phyloP scores from a whole-genome alignment of 2,888 invertebrate species.

The Malacosoma neustria region DNA sequence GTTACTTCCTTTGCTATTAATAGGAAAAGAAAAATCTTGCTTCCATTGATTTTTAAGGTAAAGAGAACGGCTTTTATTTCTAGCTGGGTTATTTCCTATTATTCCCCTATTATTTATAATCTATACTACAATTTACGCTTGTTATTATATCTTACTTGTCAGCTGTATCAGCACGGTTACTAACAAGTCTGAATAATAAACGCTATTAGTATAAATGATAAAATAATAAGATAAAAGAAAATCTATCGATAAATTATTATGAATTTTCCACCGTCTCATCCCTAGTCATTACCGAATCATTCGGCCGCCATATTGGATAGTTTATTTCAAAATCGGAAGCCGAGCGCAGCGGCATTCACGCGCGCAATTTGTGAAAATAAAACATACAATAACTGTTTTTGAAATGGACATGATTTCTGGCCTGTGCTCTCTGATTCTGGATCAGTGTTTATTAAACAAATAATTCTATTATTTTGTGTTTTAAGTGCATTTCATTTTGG shows the following conservation, averaged over 20 bases:
- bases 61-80: too few species aligned
- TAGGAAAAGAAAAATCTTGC: too few species aligned
- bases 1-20: too few species aligned
- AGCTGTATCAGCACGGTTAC: too few species aligned
- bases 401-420: constrained; percentile 6
- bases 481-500: not conserved
- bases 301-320: constrained; percentile 57
- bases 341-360: constrained; percentile 45
- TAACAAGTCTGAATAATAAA: too few species aligned
- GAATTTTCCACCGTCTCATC: constrained; percentile 21
- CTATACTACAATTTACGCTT: too few species aligned
- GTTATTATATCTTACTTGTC: too few species aligned
- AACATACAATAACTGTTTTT: constrained; percentile 5
- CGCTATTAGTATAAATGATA: too few species aligned
- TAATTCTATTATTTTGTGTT: not conserved
- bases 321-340: constrained; percentile 65
- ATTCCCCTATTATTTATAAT: too few species aligned
- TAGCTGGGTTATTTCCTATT: too few species aligned
- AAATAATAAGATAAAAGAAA: constrained; percentile 9
- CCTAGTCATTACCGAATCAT: constrained; percentile 41
- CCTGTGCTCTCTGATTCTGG: constrained; percentile 2
- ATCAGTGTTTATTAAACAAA: not conserved
- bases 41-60: too few species aligned
- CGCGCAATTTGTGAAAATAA: constrained; percentile 7
- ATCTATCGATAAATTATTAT: constrained; percentile 19